Conservation (phyloP, 1,140 invertebrate species). For the Hermetia illucens region DNA sequence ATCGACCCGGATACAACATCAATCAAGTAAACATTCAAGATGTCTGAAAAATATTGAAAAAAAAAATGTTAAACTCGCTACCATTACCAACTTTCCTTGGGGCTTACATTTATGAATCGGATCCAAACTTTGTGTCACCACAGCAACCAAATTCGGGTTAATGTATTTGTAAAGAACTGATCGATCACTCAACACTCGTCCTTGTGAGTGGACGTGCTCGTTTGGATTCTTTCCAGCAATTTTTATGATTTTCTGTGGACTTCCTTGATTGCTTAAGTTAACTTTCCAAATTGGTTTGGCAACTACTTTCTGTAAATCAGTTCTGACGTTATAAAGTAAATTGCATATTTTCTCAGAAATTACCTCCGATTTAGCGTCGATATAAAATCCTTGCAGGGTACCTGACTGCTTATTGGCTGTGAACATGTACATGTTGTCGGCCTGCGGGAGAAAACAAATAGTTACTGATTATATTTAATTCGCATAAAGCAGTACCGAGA, state of each 20-base stretch:
- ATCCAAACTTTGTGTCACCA: constrained; percentile 68
- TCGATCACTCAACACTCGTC: constrained; percentile 84
- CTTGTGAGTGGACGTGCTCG: constrained; percentile 91
- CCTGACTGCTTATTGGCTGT: constrained; percentile 49
- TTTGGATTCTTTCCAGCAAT: constrained; percentile 53
- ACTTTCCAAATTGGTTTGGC: constrained; percentile 52
- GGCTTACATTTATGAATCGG: constrained; percentile 53
- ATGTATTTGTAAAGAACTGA: constrained; percentile 97
- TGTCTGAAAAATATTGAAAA: constrained; percentile 33
- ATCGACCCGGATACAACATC: constrained; percentile 81
- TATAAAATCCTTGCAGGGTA: constrained; percentile 52
- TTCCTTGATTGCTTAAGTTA: constrained; percentile 42
- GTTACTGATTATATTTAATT: constrained; percentile 1
- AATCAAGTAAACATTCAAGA: constrained; percentile 69
- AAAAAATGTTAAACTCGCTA: constrained; percentile 9
- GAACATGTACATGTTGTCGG: constrained; percentile 53
- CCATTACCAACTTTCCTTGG: constrained; percentile 1
- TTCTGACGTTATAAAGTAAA: constrained; percentile 2
- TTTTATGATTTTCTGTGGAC: constrained; percentile 49
- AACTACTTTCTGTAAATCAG: constrained; percentile 27
- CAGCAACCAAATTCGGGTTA: constrained; percentile 90
- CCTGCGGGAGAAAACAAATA: constrained; percentile 16
- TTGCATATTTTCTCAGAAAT: constrained; percentile 5
- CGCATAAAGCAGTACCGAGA: too few relatives aligned
- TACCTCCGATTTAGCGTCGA: too few relatives aligned